phyloP scores from a whole-genome alignment of 2,888 invertebrate genomes.

The Hetaerina titia region DNA sequence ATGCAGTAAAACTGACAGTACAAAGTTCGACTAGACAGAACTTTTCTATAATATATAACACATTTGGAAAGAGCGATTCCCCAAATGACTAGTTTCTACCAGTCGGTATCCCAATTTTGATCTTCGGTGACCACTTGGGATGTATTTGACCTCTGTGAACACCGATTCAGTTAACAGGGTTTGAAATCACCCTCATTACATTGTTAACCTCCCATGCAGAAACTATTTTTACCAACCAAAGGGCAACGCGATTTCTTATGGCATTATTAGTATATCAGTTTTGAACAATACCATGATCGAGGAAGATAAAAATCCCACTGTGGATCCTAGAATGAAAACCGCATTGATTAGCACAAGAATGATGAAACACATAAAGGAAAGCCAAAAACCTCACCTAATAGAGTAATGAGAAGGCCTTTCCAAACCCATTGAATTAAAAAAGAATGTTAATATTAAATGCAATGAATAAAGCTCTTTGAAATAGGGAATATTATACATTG shows the following conservation, averaged over 20 bases:
- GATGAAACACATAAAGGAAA: no score
- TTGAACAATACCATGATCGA: slow-evolving; percentile 77
- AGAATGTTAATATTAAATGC: no score
- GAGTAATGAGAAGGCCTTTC: no score
- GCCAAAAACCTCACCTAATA: no score
- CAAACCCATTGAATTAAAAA: no score
- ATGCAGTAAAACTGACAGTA: neutral
- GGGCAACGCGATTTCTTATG: neutral
- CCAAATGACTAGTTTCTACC: neutral
- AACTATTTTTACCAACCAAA: neutral
- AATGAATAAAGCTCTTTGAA: no score
- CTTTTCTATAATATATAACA: neutral
- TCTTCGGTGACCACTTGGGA: neutral
- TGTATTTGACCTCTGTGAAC: neutral
- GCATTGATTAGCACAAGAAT: neutral
- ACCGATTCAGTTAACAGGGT: neutral
- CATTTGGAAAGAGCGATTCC: neutral
- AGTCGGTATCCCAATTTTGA: neutral
- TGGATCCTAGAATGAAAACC: slow-evolving; percentile 74
- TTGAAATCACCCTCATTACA: neutral
- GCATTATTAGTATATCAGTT: slow-evolving; percentile 68
- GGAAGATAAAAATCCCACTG: slow-evolving; percentile 79
- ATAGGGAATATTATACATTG: slow-evolving; percentile 70
- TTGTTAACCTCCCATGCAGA: neutral
- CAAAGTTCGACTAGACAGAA: neutral